phyloP scores from a whole-genome alignment of 2,113 vertebrate genomes.

The Ceyx cyanopectus region DNA sequence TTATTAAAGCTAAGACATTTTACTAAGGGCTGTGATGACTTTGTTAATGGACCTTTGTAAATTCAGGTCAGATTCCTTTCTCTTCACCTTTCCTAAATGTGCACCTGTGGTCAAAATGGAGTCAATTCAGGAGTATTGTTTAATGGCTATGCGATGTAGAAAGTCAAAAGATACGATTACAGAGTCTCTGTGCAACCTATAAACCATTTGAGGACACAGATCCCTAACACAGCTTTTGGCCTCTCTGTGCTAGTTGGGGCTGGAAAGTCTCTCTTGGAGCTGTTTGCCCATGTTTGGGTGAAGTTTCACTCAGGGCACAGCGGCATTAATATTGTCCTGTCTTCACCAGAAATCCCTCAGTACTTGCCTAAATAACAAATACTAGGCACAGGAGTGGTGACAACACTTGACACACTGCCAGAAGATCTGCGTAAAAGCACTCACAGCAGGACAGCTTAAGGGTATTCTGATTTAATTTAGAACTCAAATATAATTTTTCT shows the following conservation, averaged over 20 bases:
- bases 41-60: neutral
- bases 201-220: neutral
- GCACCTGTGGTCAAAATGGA: neutral
- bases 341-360: conserved; percentile 40
- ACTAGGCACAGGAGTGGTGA: conserved; percentile 42
- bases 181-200: neutral
- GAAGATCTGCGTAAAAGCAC: conserved; percentile 10
- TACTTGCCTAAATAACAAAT: conserved; percentile 29
- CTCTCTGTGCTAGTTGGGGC: neutral
- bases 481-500: conserved; percentile 40
- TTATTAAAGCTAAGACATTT: conserved; percentile 10
- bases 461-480: conserved; percentile 46
- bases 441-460: conserved; percentile 47
- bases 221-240: neutral
- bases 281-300: conserved; percentile 52
- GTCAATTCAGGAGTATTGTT: neutral
- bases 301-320: neutral
- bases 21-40: neutral
- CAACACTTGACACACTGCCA: conserved; percentile 21
- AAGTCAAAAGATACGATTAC: neutral
- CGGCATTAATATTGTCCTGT: conserved; percentile 53
- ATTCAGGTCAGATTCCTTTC: conserved; percentile 1
- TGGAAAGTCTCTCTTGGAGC: neutral
- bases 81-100: neutral
- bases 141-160: neutral